Evolutionary conservation across 2,888 invertebrate genomes (phyloP).

Genomic region (Melieria picta): DNA sequence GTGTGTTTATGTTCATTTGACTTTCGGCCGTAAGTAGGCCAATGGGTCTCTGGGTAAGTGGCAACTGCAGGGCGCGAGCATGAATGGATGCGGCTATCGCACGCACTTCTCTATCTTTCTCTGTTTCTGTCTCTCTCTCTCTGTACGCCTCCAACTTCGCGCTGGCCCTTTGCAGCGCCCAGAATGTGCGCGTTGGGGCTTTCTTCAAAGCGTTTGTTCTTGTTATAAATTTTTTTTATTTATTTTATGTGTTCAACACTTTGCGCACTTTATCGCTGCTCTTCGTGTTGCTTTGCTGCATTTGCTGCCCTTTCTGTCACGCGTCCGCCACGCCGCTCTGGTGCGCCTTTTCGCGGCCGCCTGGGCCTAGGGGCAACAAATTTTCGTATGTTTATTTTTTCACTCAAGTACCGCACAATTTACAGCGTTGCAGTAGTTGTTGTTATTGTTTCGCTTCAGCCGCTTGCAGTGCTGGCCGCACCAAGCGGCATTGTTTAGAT

Average conservation of each 20-base stretch:
- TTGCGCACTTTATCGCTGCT: neutral
- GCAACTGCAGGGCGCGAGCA: neutral
- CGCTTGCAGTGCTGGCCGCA: too few species aligned
- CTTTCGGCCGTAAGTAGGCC: conserved; percentile 51
- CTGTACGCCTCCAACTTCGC: neutral
- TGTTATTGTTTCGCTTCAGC: neutral
- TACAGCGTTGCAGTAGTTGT: conserved; percentile 5
- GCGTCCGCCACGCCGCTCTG: too few species aligned
- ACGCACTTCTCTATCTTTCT: neutral
- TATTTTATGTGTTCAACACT: neutral
- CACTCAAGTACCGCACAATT: conserved; percentile 1
- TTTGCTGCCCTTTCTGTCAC: neutral
- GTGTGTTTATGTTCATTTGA: too few species aligned
- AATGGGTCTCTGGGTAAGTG: conserved; percentile 58
- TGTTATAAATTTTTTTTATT: neutral
- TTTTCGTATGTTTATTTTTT: conserved; percentile 34
- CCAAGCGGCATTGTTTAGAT: too few species aligned
- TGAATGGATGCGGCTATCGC: too few species aligned
- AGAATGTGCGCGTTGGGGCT: too few species aligned
- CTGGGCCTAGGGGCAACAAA: conserved; percentile 33
- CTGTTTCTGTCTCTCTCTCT: neutral
- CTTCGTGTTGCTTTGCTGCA: conserved; percentile 6
- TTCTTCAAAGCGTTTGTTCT: too few species aligned
- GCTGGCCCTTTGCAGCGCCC: neutral
- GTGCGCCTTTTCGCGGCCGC: neutral